phyloP scores from a whole-genome alignment of 2,797 vertebrate species.

The Astyanax mexicanus region DNA sequence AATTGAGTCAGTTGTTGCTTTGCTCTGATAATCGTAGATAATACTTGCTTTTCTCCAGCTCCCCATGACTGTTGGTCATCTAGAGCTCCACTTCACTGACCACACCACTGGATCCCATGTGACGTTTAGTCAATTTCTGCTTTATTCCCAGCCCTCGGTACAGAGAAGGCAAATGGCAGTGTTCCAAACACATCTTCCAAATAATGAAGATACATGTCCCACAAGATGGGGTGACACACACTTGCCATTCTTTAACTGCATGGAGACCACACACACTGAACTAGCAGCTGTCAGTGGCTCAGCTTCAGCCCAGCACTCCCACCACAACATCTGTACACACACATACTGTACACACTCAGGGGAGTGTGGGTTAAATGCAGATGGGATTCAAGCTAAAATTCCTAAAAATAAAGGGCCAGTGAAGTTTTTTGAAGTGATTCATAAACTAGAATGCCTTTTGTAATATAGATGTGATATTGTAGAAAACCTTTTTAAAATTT shows the following conservation, averaged over 20 bases:
- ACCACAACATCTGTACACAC: not conserved
- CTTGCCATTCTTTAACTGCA: not conserved
- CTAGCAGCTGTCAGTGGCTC: no score
- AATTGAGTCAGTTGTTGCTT: not conserved
- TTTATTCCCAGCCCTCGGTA: not conserved
- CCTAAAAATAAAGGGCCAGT: no score
- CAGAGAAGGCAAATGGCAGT: not conserved
- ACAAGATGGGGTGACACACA: not conserved
- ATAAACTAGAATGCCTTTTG: no score
- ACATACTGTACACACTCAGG: not conserved
- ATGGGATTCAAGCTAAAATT: no score
- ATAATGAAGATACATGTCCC: no score
- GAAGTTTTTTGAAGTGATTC: no score
- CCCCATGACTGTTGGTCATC: not conserved
- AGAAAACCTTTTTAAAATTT: no score
- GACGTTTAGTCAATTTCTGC: conserved; percentile 1
- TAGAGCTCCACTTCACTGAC: not conserved
- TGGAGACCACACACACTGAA: not conserved
- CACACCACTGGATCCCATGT: not conserved
- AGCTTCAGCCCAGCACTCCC: not conserved
- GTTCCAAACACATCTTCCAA: conserved; percentile 21
- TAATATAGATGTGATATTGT: no score
- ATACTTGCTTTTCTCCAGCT: not conserved
- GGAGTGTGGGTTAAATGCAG: not conserved
- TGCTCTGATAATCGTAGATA: not conserved